These are phyloP conservation scores for Brachionus rubens DNA, from an alignment of 1,140 invertebrate species.

Conservation along the genomic window DNA sequence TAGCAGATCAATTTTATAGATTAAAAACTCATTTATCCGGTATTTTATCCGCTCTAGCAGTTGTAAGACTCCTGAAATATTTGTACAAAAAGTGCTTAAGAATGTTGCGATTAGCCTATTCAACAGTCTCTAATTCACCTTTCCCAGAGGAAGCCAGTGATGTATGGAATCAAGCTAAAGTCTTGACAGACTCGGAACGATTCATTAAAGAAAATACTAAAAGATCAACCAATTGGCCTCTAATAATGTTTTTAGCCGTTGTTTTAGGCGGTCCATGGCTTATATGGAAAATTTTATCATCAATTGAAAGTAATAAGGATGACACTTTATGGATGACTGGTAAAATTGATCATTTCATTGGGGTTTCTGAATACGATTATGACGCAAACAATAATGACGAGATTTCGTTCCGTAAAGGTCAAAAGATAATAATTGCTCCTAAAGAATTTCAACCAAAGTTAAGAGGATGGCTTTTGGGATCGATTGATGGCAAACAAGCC, in stretches of 20 bases:
- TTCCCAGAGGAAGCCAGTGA: constrained; percentile 47
- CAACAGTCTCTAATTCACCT: constrained; percentile 25
- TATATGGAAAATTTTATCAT: constrained; percentile 76
- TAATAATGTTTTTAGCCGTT: constrained; percentile 75
- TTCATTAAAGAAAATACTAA: constrained; percentile 41
- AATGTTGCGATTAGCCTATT: constrained; percentile 59
- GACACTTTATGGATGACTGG: constrained; percentile 67
- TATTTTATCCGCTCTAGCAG: constrained; percentile 77
- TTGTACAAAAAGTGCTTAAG: constrained; percentile 71
- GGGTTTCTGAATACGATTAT: constrained; percentile 75
- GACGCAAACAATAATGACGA: constrained; percentile 70
- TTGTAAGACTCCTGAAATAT: constrained; percentile 75
- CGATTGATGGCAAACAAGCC: constrained; percentile 66
- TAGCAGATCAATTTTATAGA: constrained; percentile 85
- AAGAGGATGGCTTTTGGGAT: constrained; percentile 61
- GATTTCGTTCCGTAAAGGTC: constrained; percentile 72
- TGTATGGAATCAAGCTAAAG: constrained; percentile 32
- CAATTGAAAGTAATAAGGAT: constrained; percentile 63
- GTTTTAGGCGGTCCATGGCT: constrained; percentile 84
- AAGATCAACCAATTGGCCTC: constrained; percentile 62
- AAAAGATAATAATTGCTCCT: constrained; percentile 76
- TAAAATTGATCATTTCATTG: constrained; percentile 68
- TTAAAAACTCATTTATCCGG: constrained; percentile 76
- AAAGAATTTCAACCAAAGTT: constrained; percentile 70
- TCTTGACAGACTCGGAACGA: constrained; percentile 47